Conservation (phyloP, 2,797 vertebrate species). For the Lepilemur ruficaudatus region DNA sequence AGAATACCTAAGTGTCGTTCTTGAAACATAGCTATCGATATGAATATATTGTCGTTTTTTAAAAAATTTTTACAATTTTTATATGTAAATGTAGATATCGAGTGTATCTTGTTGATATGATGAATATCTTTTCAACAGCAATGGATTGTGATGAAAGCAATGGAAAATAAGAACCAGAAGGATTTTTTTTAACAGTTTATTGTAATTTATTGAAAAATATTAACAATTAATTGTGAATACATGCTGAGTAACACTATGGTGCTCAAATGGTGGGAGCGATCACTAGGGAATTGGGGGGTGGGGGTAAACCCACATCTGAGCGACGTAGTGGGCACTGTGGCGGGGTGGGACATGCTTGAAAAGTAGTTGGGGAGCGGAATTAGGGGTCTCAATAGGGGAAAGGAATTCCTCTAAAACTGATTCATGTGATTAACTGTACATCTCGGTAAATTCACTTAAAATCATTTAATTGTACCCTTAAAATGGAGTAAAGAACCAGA, state of each 20-base stretch:
- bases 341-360: no score
- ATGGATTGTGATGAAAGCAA: not conserved
- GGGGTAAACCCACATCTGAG: no score
- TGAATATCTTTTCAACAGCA: not conserved
- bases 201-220: constrained; percentile 53
- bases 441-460: no score
- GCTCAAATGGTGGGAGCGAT: no score
- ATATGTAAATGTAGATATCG: not conserved
- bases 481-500: not conserved
- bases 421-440: no score
- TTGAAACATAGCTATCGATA: not conserved
- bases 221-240: constrained; percentile 54
- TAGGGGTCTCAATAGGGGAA: no score
- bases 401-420: no score
- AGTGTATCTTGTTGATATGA: not conserved
- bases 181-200: constrained; percentile 1
- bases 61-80: not conserved
- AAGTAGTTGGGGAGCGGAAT: no score
- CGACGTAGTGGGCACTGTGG: no score
- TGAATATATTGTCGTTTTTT: not conserved
- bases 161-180: not conserved
- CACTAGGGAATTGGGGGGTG: no score
- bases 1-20: not conserved
- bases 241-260: not conserved
- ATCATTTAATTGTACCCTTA: no score